A percentile compares a stretch with the other conserved stretches of the same genome.
Conservation (phyloP, 2,888 invertebrate genomes). For the Azorinus chamasolen region DNA sequence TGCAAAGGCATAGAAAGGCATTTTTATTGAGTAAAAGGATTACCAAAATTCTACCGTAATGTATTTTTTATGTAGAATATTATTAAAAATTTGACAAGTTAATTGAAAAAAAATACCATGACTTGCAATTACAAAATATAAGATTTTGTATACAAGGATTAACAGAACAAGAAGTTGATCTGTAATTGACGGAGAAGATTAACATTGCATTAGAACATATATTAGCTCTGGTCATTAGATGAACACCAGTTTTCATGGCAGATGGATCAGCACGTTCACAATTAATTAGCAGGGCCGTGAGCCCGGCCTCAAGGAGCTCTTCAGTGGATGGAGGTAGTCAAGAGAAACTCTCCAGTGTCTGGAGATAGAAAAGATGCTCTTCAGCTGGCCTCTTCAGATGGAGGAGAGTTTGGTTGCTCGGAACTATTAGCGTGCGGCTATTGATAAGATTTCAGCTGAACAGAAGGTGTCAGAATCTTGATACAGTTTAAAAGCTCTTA, state of each 20-base stretch:
- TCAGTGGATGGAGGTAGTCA: conserved; percentile 62
- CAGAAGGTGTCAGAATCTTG: conserved; percentile 67
- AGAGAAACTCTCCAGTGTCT: conserved; percentile 64
- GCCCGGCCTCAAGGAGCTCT: conserved; percentile 60
- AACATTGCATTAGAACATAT: too few relatives aligned
- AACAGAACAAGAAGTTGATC: too few relatives aligned
- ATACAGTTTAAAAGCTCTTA: conserved; percentile 58
- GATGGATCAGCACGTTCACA: conserved; percentile 65
- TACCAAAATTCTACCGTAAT: too few relatives aligned
- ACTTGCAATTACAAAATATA: too few relatives aligned
- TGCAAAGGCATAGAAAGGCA: too few relatives aligned
- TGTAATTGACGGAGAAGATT: too few relatives aligned
- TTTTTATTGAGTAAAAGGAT: too few relatives aligned
- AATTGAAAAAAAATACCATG: too few relatives aligned
- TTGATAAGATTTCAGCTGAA: conserved; percentile 57
- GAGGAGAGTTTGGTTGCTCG: conserved; percentile 60
- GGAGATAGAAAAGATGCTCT: conserved; percentile 68
- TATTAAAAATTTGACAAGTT: too few relatives aligned
- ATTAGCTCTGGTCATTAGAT: too few relatives aligned
- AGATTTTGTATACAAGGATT: too few relatives aligned
- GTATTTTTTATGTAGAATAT: too few relatives aligned
- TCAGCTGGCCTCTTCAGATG: conserved; percentile 65
- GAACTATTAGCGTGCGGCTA: conserved; percentile 57
- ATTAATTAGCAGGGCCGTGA: conserved; percentile 66
- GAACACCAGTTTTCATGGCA: conserved; percentile 51